Evolutionary conservation across 1,140 invertebrate species (phyloP).

Genomic region (Drosophila trapezifrons): DNA sequence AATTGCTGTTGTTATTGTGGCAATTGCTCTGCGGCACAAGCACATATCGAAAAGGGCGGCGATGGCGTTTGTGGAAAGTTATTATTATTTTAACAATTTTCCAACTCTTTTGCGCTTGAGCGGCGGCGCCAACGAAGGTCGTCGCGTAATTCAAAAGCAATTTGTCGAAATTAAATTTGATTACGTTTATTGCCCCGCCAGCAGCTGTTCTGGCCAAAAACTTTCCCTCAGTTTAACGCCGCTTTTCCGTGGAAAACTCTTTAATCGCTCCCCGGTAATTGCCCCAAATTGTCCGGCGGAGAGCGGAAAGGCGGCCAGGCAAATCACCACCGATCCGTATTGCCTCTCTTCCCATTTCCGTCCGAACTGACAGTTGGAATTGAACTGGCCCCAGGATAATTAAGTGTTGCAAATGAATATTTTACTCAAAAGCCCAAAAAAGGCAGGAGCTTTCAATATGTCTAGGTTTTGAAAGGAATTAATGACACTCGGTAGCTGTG

Average conservation of each 20-base stretch:
- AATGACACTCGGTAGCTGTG: background rate
- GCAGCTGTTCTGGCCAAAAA: constrained; percentile 48
- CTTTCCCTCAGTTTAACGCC: constrained; percentile 26
- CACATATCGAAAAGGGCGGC: constrained; percentile 19
- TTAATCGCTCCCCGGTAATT: constrained; percentile 70
- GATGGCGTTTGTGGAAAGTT: constrained; percentile 46
- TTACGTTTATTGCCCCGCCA: constrained; percentile 77
- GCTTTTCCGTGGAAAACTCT: constrained; percentile 50
- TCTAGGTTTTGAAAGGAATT: constrained; percentile 23
- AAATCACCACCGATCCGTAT: constrained; percentile 22
- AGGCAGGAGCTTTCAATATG: constrained; percentile 23
- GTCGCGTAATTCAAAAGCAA: constrained; percentile 81
- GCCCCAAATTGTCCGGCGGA: constrained; percentile 61
- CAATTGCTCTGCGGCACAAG: constrained; percentile 57
- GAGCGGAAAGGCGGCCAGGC: background rate
- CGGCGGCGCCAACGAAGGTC: constrained; percentile 71
- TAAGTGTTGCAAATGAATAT: constrained; percentile 38
- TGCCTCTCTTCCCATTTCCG: background rate
- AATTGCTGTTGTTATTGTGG: constrained; percentile 79
- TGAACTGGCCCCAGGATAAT: constrained; percentile 51
- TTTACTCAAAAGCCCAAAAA: constrained; percentile 24
- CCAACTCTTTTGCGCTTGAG: constrained; percentile 71
- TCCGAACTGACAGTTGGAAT: constrained; percentile 37
- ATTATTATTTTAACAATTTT: constrained; percentile 81
- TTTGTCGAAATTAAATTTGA: constrained; percentile 82